These are phyloP conservation scores for Heliconius hewitsoni DNA, from an alignment of 1,140 invertebrate genomes.

Conservation along the genomic window DNA sequence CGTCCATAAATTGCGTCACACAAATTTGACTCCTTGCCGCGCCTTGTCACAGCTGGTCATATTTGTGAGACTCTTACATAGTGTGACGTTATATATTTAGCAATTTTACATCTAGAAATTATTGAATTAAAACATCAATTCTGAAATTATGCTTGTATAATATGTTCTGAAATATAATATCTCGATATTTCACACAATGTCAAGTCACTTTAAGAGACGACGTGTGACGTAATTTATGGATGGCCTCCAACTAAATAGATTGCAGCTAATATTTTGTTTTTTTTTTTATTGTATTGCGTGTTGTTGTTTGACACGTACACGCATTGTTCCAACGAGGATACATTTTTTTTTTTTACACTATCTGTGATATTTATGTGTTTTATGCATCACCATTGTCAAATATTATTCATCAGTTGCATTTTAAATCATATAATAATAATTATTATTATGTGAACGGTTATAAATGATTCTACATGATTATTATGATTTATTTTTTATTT, in stretches of 20 bases:
- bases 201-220: no score
- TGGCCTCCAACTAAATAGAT: not conserved
- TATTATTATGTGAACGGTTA: conserved; percentile 16
- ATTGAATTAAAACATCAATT: no score
- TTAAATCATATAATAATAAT: conserved; percentile 18
- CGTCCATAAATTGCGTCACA: no score
- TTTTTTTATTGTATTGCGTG: not conserved
- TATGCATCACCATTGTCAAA: conserved; percentile 49
- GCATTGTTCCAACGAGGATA: conserved; percentile 28
- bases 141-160: no score
- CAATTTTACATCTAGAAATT: no score
- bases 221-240: no score
- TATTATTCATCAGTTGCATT: conserved; percentile 25
- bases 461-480: not conserved
- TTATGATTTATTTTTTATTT: not conserved
- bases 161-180: no score
- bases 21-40: no score
- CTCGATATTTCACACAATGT: no score
- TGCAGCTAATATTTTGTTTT: not conserved
- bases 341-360: conserved; percentile 65
- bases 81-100: no score
- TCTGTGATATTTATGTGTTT: conserved; percentile 77
- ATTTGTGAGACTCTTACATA: no score
- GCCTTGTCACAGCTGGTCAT: no score
- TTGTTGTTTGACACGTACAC: not conserved